phyloP scores from a whole-genome alignment of 2,113 vertebrate genomes.

The Trinectes maculatus region DNA sequence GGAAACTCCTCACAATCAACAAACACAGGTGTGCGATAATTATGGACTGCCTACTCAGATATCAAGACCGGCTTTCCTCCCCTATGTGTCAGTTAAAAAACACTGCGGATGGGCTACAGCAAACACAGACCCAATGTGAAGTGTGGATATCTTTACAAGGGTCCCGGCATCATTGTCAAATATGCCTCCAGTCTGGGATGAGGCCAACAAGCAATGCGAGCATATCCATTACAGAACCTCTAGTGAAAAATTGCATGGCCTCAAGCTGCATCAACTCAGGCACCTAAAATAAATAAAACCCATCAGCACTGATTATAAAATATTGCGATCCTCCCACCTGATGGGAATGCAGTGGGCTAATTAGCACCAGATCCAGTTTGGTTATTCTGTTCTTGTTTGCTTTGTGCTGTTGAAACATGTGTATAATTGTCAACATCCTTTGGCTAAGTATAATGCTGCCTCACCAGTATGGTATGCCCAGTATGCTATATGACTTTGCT shows the following conservation, averaged over 20 bases:
- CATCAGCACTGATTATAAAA: constrained; percentile 68
- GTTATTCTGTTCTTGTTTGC: constrained; percentile 38
- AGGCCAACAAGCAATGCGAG: constrained; percentile 41
- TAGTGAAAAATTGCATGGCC: constrained; percentile 48
- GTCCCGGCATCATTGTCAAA: constrained; percentile 61
- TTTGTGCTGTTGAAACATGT: constrained; percentile 25
- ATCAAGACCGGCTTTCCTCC: constrained; percentile 71
- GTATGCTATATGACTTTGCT: background rate
- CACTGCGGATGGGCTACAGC: constrained; percentile 44
- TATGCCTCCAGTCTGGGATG: constrained; percentile 50
- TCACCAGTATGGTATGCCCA: background rate
- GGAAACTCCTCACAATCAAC: constrained; percentile 81
- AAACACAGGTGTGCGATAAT: constrained; percentile 83
- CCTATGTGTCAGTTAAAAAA: constrained; percentile 68
- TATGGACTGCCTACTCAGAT: constrained; percentile 78
- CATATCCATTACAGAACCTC: constrained; percentile 49
- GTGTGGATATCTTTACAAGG: constrained; percentile 45
- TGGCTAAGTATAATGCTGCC: background rate
- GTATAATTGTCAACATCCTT: constrained; percentile 25
- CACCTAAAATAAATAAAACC: constrained; percentile 65
- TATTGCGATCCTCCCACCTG: constrained; percentile 64
- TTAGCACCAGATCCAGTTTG: constrained; percentile 64
- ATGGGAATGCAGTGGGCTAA: constrained; percentile 55
- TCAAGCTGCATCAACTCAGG: constrained; percentile 57
- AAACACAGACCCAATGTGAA: constrained; percentile 60